Base-by-base conservation (phyloP, 2,113 vertebrate genomes). In the Desmodus rotundus region DNA sequence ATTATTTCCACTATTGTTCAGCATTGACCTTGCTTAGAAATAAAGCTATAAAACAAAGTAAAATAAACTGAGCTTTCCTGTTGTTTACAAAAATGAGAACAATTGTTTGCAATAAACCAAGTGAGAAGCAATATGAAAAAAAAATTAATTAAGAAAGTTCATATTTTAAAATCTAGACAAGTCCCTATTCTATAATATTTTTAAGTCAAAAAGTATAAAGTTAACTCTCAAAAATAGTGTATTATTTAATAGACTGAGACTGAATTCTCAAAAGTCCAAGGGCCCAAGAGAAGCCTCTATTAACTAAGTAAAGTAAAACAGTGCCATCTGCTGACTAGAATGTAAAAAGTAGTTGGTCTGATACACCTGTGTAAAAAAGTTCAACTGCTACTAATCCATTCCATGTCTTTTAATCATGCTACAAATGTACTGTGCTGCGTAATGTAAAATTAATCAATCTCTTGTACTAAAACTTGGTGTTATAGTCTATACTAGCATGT, bases 311-410 rank as follows among this genome's bases (percentile, higher is more conserved):
- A 98, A 65, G 96, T 93, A 96, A 96, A 84, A 97, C 77, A 97
- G 84, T 96, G 97, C 97, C 97, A 97, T 89, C 97, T 98, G 87
- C 97, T 93, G 97, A 84, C 54, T 15, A 63, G 13, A 87, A 73
- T 47, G 68, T 73, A 86, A 92, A 74, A 52, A 22, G 22, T 54
- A 56, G 47, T 50, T 85, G 50, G 5, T 54, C 28, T 63, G 38
- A 56, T 10, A 50, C 36, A 33, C 36, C 33, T 77, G 3, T 80
- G 24, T 38, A 56, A n/a, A 65, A 13, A 28, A 82, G 26, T 81
- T 74, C 15, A 33, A 38, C 15, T 1, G 5, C 43, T 52, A 38
- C 50, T 52, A 90, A 72, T 89, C 91, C 90, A 77, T 50, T 73
- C 14, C 52, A 41, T n/a, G 1, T 95, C 77, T 83, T 89, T 76